phyloP scores from a whole-genome alignment of 2,888 invertebrate genomes.

The Cyaniris semiargus region DNA sequence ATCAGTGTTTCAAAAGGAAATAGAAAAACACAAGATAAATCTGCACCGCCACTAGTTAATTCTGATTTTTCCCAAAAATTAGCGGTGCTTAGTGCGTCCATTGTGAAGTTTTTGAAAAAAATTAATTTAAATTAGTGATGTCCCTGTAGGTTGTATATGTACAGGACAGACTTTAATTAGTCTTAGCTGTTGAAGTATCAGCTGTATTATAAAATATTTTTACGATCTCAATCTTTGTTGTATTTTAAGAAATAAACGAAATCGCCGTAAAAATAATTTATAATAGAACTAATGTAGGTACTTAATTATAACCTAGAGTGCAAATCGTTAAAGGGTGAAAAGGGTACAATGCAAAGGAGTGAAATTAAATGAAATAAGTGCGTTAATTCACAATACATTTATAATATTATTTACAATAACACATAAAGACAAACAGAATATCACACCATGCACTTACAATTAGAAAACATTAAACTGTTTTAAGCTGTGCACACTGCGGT shows the following conservation, averaged over 20 bases:
- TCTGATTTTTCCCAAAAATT: slow-evolving; percentile 47
- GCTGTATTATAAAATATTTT: slow-evolving; percentile 18
- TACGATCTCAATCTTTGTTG: background rate
- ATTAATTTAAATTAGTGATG: slow-evolving; percentile 25
- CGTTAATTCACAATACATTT: slow-evolving; percentile 75
- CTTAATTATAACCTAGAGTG: slow-evolving; percentile 17
- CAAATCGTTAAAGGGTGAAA: slow-evolving; percentile 49
- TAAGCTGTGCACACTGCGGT: slow-evolving; percentile 74
- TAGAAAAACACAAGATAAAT: slow-evolving; percentile 27
- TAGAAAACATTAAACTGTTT: slow-evolving; percentile 62
- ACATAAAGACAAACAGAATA: slow-evolving; percentile 65
- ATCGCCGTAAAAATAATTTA: slow-evolving; percentile 1
- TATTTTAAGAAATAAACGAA: background rate
- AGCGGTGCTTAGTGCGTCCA: slow-evolving; percentile 55
- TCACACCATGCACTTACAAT: slow-evolving; percentile 80
- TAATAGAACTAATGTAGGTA: slow-evolving; percentile 23
- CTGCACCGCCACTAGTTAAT: slow-evolving; percentile 30
- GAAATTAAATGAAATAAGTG: slow-evolving; percentile 75
- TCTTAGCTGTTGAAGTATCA: background rate
- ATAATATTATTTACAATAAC: slow-evolving; percentile 77
- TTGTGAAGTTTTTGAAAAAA: slow-evolving; percentile 12
- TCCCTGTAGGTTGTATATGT: slow-evolving; percentile 15
- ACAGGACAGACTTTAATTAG: background rate
- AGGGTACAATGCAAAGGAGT: slow-evolving; percentile 65
- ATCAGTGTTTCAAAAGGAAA: slow-evolving; percentile 51